Percentiles rank a stretch among this genome's conserved stretches.
Evolutionary conservation across 2,797 vertebrate genomes (phyloP).

Genomic region (Gila robusta): DNA sequence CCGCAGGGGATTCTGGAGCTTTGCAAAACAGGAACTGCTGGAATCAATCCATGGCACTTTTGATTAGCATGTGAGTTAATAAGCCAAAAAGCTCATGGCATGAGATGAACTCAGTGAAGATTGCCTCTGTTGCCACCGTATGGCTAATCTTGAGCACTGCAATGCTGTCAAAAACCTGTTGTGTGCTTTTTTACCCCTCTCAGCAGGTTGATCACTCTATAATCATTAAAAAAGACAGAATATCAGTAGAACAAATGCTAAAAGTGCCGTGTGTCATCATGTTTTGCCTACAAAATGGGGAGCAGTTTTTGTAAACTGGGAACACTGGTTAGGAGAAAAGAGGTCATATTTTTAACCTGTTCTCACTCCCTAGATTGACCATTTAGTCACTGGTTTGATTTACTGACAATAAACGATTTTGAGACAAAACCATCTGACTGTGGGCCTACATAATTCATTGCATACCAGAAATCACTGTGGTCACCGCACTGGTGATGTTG

Average conservation of each 20-base stretch:
- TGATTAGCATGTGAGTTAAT: constrained; percentile 4
- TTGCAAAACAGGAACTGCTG: constrained; percentile 24
- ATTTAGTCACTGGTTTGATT: too few relatives aligned
- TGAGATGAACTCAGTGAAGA: not conserved
- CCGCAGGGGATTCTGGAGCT: constrained; percentile 1
- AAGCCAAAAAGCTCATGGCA: constrained; percentile 34
- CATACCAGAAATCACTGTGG: too few relatives aligned
- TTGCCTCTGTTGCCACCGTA: not conserved
- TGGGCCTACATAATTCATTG: too few relatives aligned
- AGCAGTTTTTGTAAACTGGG: not conserved
- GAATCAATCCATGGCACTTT: constrained; percentile 2
- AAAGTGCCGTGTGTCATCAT: not conserved
- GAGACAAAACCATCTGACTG: too few relatives aligned
- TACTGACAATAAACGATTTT: too few relatives aligned
- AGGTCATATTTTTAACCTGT: not conserved
- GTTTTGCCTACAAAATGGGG: too few relatives aligned
- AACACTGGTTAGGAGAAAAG: not conserved
- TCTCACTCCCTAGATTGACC: not conserved
- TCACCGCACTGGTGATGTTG: too few relatives aligned
- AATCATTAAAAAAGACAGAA: constrained; percentile 22
- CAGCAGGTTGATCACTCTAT: not conserved
- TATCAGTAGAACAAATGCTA: constrained; percentile 57
- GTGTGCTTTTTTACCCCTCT: not conserved
- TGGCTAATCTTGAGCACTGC: not conserved
- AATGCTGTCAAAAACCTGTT: not conserved